Base-by-base conservation (phyloP, 2,113 vertebrate species). In the Telmatochromis brichardi region DNA sequence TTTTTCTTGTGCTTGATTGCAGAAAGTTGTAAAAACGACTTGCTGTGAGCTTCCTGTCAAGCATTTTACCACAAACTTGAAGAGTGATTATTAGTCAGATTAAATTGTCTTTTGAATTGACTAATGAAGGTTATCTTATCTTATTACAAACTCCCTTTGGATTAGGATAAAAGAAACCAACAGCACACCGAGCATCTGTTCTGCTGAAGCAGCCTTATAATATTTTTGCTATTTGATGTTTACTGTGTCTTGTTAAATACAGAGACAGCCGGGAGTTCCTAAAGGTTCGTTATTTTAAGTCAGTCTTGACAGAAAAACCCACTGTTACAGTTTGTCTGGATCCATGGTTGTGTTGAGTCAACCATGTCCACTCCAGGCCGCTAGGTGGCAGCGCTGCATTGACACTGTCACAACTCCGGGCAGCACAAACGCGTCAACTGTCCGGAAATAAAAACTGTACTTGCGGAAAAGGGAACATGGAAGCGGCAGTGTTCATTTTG, bases 401-500 rank as follows among this genome's bases (percentile, higher is more conserved):
- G 2, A 65, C 9, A 13, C 5, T 0, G 8, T 5, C 13, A 5
- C 15, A 7, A 9, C 13, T 13, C 17, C 35, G 5, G 17, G 14
- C 40, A 9, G 31, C 31, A 7, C n/a, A 21, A 6, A 9, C 47
- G 3, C 10, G 12, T 9, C 14, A 11, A 55, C 12, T 5, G 19
- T 6, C 60, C 76, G 88, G 87, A 86, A 86, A 26, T 5, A 12
- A 14, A 53, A 50, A 7, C 5, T 12, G 6, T 11, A 19, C 2
- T 4, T 17, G 14, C 84, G 85, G 88, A 94, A 93, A 79, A 86
- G 79, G 78, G 93, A 95, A 91, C 12, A 99, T 99, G 98, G 98
- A 99, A 95, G 98, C 98, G 45, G 96, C 97, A 26, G 97, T 99
- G 88, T 99, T 99, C 93, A 96, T 99, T 79, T 95, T 99, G 71